Conservation (phyloP, 2,888 invertebrate species). For the Drosophila maculinotata region DNA sequence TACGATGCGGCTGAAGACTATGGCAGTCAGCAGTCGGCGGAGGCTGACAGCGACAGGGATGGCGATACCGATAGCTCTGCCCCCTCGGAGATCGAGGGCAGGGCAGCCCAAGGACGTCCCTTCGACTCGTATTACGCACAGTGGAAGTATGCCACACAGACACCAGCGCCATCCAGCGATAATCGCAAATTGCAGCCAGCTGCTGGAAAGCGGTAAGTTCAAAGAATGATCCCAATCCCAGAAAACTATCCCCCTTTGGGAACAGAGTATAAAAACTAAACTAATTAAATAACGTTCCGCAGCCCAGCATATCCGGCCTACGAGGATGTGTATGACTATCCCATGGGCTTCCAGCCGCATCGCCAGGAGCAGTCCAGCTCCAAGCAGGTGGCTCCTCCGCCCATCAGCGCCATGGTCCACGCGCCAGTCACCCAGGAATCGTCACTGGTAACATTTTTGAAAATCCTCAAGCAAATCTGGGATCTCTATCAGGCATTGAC, state of each 20-base stretch:
- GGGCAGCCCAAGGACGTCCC: constrained; percentile 48
- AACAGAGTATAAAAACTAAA: no score
- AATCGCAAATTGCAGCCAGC: constrained; percentile 55
- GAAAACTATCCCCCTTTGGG: no score
- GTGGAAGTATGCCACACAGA: constrained; percentile 44
- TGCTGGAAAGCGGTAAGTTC: constrained; percentile 52
- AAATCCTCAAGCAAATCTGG: constrained; percentile 80
- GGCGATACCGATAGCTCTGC: constrained; percentile 2
- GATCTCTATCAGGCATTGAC: constrained; percentile 81
- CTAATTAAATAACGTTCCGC: background rate
- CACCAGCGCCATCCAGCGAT: constrained; percentile 34
- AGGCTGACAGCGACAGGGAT: constrained; percentile 6
- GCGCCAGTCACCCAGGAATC: constrained; percentile 45
- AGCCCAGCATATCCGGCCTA: constrained; percentile 61
- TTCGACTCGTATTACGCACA: constrained; percentile 58
- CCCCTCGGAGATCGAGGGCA: constrained; percentile 41
- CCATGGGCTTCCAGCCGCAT: constrained; percentile 70
- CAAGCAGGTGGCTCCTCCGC: constrained; percentile 44
- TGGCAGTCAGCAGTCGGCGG: constrained; percentile 28
- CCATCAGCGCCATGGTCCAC: constrained; percentile 12
- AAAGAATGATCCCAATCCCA: no score
- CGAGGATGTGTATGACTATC: constrained; percentile 70
- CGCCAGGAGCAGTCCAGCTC: constrained; percentile 24
- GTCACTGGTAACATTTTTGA: constrained; percentile 69
- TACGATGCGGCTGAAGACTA: constrained; percentile 61